phyloP scores from a whole-genome alignment of 1,140 invertebrate species.

The Drosophila truncata region DNA sequence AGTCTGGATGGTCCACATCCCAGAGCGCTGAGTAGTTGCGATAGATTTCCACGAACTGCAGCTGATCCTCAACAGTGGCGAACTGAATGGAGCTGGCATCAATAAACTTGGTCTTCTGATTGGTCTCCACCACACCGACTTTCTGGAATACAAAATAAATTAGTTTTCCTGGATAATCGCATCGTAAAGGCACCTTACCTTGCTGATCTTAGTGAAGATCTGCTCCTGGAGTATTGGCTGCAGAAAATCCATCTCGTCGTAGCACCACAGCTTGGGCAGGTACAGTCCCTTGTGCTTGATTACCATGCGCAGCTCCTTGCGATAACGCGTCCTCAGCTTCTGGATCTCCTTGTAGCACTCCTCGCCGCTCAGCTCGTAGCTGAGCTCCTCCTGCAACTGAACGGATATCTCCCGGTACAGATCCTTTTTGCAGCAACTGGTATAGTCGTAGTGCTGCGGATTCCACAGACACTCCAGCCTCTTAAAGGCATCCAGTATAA shows the following conservation, averaged over 20 bases:
- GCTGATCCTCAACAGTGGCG: slow-evolving; percentile 51
- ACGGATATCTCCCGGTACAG: slow-evolving; percentile 66
- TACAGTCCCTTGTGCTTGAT: slow-evolving; percentile 79
- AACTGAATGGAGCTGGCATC: slow-evolving; percentile 66
- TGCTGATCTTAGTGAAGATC: slow-evolving; percentile 71
- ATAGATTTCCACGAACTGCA: slow-evolving; percentile 79
- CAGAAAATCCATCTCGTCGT: slow-evolving; percentile 77
- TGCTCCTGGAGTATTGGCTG: slow-evolving; percentile 73
- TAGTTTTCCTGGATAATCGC: neutral
- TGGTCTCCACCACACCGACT: slow-evolving; percentile 69
- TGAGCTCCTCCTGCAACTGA: slow-evolving; percentile 65
- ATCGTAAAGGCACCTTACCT: slow-evolving; percentile 42
- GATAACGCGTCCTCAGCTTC: slow-evolving; percentile 75
- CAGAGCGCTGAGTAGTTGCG: slow-evolving; percentile 72
- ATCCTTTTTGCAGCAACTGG: slow-evolving; percentile 66
- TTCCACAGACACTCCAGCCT: slow-evolving; percentile 74
- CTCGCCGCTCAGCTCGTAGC: slow-evolving; percentile 68
- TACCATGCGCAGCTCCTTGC: slow-evolving; percentile 74
- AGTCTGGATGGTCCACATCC: slow-evolving; percentile 81
- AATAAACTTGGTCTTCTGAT: slow-evolving; percentile 68
- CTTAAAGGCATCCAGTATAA: slow-evolving; percentile 66
- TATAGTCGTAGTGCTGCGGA: slow-evolving; percentile 69
- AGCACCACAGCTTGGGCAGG: slow-evolving; percentile 79
- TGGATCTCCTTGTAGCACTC: slow-evolving; percentile 75
- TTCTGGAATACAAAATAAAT: slow-evolving; percentile 41